phyloP scores from a whole-genome alignment of 2,113 vertebrate species.

The Odocoileus virginianus region DNA sequence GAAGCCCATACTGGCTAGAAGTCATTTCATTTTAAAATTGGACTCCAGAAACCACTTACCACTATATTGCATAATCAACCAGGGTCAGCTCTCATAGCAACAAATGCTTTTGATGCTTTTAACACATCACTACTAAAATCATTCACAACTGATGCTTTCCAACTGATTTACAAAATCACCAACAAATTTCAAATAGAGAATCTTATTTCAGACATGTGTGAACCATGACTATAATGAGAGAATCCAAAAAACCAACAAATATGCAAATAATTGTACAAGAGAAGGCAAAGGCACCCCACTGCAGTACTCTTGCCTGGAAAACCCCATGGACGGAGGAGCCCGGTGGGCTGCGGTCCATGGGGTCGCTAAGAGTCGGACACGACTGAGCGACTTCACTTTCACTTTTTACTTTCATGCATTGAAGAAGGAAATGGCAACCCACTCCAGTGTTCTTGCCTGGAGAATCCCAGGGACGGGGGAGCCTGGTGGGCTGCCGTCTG shows the following conservation, averaged over 20 bases:
- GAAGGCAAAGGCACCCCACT: no score
- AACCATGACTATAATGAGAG: not conserved
- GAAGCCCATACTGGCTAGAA: not conserved
- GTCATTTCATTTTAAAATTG: not conserved
- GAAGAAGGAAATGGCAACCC: no score
- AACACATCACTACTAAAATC: not conserved
- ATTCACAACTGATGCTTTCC: not conserved
- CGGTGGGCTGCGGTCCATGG: no score
- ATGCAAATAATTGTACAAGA: not conserved
- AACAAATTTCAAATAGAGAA: conserved; percentile 34
- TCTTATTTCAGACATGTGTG: not conserved
- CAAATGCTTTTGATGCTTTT: not conserved
- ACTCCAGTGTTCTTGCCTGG: no score
- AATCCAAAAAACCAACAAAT: not conserved
- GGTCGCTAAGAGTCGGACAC: no score
- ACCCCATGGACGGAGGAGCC: no score
- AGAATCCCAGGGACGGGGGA: no score
- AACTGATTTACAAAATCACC: not conserved
- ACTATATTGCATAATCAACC: not conserved
- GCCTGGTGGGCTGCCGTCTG: no score
- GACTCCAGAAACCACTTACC: not conserved
- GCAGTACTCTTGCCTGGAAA: no score
- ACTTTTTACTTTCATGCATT: no score
- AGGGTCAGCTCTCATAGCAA: not conserved
- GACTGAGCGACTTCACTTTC: no score